Conservation (phyloP, 2,113 vertebrate genomes). For the Osmerus eperlanus region DNA sequence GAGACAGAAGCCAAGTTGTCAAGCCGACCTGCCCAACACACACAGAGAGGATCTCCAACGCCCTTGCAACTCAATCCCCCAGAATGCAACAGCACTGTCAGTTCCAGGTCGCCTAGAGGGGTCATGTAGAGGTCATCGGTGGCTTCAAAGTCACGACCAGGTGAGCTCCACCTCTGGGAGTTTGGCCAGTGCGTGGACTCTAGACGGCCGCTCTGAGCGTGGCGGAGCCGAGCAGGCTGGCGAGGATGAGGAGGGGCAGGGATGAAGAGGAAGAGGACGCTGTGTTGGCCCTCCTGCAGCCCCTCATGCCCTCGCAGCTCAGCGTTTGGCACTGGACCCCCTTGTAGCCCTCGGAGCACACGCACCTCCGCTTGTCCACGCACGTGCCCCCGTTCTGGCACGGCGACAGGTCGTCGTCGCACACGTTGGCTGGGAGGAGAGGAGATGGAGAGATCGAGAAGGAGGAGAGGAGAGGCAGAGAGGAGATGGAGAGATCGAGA, state of each 20-base stretch:
- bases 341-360: slow-evolving; percentile 77
- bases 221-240: slow-evolving; percentile 63
- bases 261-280: slow-evolving; percentile 38
- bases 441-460: not conserved
- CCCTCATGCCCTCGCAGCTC: slow-evolving; percentile 59
- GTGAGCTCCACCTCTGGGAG: slow-evolving; percentile 8
- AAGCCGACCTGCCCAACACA: no score
- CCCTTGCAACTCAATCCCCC: not conserved
- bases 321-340: slow-evolving; percentile 80
- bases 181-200: slow-evolving; percentile 10
- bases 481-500: not conserved
- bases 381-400: slow-evolving; percentile 94
- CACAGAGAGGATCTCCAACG: no score
- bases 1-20: not conserved
- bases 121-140: no score
- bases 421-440: slow-evolving; percentile 75
- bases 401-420: slow-evolving; percentile 77
- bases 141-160: not conserved
- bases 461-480: not conserved
- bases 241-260: slow-evolving; percentile 54
- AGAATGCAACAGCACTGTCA: slow-evolving; percentile 25
- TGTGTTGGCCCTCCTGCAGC: slow-evolving; percentile 69
- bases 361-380: slow-evolving; percentile 81
- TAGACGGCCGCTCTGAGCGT: slow-evolving; percentile 15
- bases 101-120: slow-evolving; percentile 1